Evolutionary conservation across 2,797 vertebrate genomes (phyloP), one percentile per base, ranked within the genome.

Genomic region (Lacerta agilis): DNA sequence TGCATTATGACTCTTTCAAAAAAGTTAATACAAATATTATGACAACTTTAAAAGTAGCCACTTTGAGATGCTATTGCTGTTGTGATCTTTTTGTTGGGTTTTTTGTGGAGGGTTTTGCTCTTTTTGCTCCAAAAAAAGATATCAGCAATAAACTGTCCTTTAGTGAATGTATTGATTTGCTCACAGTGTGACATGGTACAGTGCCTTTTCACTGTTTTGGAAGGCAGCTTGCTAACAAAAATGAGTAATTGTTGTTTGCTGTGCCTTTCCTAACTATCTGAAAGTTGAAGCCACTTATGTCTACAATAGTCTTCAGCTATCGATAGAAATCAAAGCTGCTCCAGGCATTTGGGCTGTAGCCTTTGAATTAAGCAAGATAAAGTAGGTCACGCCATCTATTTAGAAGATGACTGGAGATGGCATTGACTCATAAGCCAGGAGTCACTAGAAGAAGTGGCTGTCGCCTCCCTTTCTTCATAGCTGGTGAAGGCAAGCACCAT

Each of bases 201-300:
- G 38, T 67, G n/a, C 45, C 43, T 94, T 91, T 94, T 45, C 38
- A 33, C 27, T 82, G 75, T 83, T 91, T 81, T 18, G 38, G 64
- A 93, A 93, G 90, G 80, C n/a, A 93, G 73, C 25, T 92, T 91
- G 82, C 36, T 87, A 92, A 91, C 79, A 92, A 92, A 94, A 92
- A 66, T 66, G 86, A 92, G 5, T 85, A 86, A 93, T 82, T 86
- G 88, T 79, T 92, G 76, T 91, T 89, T 82, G 86, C 49, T 87
- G 72, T 92, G 86, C 29, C 87, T 90, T 73, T 85, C 94, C 64
- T 88, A 94, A 89, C 80, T 89, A 61, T 82, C 36, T 89, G 90
- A 66, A 69, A 69, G 85, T 79, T 79, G 84, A 88, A 89, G 23
- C 49, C 66, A 85, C 86, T 95, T 86, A 85, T 89, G 64, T 84